Conservation (phyloP, 2,113 vertebrate genomes). For the Grammomys dolichurus region DNA sequence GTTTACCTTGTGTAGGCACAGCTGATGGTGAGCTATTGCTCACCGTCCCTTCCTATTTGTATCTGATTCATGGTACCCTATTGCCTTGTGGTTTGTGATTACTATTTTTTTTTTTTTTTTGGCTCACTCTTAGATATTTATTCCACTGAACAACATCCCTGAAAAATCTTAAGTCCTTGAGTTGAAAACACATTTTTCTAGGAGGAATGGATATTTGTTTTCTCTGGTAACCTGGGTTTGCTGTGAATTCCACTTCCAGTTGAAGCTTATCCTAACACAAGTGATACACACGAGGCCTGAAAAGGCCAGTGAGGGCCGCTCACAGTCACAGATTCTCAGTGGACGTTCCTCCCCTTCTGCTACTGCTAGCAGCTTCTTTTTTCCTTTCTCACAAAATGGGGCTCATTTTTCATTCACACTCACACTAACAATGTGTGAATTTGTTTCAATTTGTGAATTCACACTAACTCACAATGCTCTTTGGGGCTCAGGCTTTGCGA, state of each 20-base stretch:
- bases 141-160: constrained; percentile 16
- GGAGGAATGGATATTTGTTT: not conserved
- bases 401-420: not conserved
- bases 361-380: not conserved
- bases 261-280: not conserved
- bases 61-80: not conserved
- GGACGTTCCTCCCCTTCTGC: not conserved
- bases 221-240: not conserved
- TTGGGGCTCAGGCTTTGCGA: not conserved
- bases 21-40: not conserved
- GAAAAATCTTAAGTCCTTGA: not conserved
- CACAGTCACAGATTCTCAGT: not conserved
- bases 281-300: not conserved
- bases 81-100: not conserved
- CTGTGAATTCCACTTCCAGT: not conserved
- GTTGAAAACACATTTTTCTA: constrained; percentile 37
- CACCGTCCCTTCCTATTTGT: not conserved
- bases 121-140: not conserved
- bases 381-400: not conserved
- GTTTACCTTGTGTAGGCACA: not conserved
- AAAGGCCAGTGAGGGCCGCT: not conserved
- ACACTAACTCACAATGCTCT: not conserved
- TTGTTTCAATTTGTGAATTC: no score
- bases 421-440: not conserved
- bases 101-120: not conserved